phyloP scores from a whole-genome alignment of 2,113 vertebrate genomes.

The Xiphophorus hellerii region DNA sequence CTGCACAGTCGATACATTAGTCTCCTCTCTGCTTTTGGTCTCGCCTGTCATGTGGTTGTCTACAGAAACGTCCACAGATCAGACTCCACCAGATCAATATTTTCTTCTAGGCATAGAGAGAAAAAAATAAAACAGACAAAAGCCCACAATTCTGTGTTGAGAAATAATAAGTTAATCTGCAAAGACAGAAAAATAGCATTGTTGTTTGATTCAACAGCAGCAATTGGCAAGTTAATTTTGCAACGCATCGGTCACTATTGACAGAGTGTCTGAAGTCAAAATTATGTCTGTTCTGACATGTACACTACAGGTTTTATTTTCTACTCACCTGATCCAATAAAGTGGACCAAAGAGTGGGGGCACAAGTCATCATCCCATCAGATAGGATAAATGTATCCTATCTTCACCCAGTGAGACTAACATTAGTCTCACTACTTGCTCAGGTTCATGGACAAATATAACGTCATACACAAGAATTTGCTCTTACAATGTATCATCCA shows the following conservation, averaged over 20 bases:
- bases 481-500: too few species aligned
- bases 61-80: constrained; percentile 20
- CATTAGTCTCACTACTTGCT: too few species aligned
- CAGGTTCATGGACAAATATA: too few species aligned
- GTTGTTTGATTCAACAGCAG: neutral
- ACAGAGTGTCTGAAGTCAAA: neutral
- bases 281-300: neutral
- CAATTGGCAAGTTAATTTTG: neutral
- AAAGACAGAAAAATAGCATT: neutral
- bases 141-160: neutral
- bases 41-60: constrained; percentile 14
- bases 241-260: neutral
- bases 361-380: too few species aligned
- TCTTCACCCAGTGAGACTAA: too few species aligned
- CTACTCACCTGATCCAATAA: neutral
- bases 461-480: too few species aligned
- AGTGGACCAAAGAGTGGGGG: neutral
- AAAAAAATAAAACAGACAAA: neutral
- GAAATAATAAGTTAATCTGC: neutral
- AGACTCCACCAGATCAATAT: constrained; percentile 29
- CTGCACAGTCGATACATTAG: constrained; percentile 50
- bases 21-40: constrained; percentile 25
- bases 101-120: constrained; percentile 6
- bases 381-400: too few species aligned
- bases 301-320: neutral